Conservation (phyloP, 2,888 invertebrate genomes). For the Trimorus sp. region DNA sequence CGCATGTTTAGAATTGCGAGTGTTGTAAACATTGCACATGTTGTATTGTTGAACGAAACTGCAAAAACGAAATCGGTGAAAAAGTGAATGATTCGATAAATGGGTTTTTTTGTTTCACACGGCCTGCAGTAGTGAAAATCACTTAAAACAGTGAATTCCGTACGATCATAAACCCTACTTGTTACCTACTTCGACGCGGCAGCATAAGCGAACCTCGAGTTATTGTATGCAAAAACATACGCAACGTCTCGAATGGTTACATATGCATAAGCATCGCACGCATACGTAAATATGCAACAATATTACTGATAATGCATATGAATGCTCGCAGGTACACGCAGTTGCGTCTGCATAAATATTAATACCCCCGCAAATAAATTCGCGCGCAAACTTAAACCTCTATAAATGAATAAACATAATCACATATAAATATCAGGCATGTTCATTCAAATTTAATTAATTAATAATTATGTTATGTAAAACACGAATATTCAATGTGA, state of each 20-base stretch:
- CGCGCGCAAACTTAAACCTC: slow-evolving; percentile 24
- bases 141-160: too few species aligned
- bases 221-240: slow-evolving; percentile 6
- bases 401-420: slow-evolving; percentile 30
- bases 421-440: slow-evolving; percentile 17
- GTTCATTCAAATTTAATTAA: slow-evolving; percentile 36
- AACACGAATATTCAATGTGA: too few species aligned
- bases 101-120: too few species aligned
- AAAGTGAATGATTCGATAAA: too few species aligned
- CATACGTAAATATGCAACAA: slow-evolving; percentile 32
- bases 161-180: too few species aligned
- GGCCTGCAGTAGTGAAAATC: too few species aligned
- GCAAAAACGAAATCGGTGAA: too few species aligned
- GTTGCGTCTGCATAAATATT: slow-evolving; percentile 26
- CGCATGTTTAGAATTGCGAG: too few species aligned
- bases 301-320: slow-evolving; percentile 24
- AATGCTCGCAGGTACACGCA: slow-evolving; percentile 19
- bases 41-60: too few species aligned
- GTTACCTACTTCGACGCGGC: background rate
- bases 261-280: slow-evolving; percentile 35
- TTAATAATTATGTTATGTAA: too few species aligned
- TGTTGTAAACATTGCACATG: too few species aligned
- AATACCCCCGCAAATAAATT: slow-evolving; percentile 33
- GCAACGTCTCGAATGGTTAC: slow-evolving; percentile 11
- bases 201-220: slow-evolving; percentile 9